Percentiles rank a stretch among this genome's conserved stretches.
Conservation (phyloP, 2,888 invertebrate species). For the Pterobdella sp. region DNA sequence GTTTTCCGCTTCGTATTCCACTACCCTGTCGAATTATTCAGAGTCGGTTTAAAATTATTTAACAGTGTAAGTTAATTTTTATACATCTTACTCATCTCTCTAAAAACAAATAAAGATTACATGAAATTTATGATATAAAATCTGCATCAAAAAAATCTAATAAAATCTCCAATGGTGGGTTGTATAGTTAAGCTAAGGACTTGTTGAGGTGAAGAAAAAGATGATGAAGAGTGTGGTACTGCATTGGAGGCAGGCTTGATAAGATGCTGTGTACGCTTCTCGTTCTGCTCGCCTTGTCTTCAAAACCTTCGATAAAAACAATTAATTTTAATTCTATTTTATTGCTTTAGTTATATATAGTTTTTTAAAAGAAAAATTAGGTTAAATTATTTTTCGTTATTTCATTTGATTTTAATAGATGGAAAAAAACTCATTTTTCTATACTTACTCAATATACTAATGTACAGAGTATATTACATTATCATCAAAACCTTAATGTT, state of each 20-base stretch:
- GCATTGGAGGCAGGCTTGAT: not conserved
- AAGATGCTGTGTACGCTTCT: not conserved
- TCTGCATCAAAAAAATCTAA: slow-evolving; percentile 1
- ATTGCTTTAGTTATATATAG: no score
- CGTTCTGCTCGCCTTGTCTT: not conserved
- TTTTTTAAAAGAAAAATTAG: no score
- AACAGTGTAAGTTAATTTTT: not conserved
- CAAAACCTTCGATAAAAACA: not conserved
- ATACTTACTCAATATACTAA: no score
- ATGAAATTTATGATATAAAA: not conserved
- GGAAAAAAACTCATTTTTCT: no score
- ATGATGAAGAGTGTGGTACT: not conserved
- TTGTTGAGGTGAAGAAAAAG: slow-evolving; percentile 23
- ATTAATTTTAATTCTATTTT: no score
- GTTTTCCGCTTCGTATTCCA: slow-evolving; percentile 3
- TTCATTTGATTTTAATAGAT: no score
- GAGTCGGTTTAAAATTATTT: no score
- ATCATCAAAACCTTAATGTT: no score
- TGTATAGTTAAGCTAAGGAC: no score
- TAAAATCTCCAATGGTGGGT: no score
- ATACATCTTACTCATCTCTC: not conserved
- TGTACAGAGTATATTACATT: no score
- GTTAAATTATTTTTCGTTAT: no score
- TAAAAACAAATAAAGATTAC: not conserved
- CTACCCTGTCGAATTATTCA: slow-evolving; percentile 13